Base-by-base conservation (phyloP, 2,888 invertebrate genomes). In the Cryptocephalus moraei region DNA sequence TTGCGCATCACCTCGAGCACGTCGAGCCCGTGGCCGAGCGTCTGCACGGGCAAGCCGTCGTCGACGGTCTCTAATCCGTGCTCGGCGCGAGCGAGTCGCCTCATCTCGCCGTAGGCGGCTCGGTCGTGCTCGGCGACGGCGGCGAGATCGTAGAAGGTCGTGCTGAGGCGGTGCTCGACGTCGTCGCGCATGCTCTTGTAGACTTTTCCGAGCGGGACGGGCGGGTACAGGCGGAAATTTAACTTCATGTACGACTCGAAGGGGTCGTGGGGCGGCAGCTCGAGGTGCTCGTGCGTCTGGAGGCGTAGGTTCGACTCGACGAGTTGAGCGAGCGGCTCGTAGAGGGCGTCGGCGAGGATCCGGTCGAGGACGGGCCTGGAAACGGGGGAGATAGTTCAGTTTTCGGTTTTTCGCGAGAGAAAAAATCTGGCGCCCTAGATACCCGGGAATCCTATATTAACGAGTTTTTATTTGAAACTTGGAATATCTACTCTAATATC, bases 21-120 rank as follows among this genome's bases (percentile, higher is more conserved):
- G 74, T 97, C 97, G 47, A 96, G 75, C 9, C 97, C 96, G 77
- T 97, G 96, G 67, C 97, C 96, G 47, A 97, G 74, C 0, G 94
- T 94, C 69, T 97, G 95, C 59, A 92, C 92, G 0, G 99, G 97
- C 43, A 99, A 75, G 69, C 92, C 86, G 64, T 95, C 91, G 64
- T 94, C 90, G n/a, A 91, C 81, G 1, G 91, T 86, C 12, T 78
- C 75, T 33, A 96, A 71, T 49, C 81, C 79, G 60, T 91, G 84
- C 66, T 93, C 91, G 58, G 89, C 81, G 62, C 78, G 78, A 0
- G 95, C 97, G 68, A 97, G 78, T 45, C 88, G 86, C 50, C 94
- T 80, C 97, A 99, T 99, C 72, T 93, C 91, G 12, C 91, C 87
- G 66, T 99, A 99, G 0, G 93, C 94, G 69, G 87, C 89, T 93